Percentiles rank a stretch among this genome's conserved stretches.
Conservation (phyloP, 2,888 invertebrate genomes). For the Agonum fuliginosum region DNA sequence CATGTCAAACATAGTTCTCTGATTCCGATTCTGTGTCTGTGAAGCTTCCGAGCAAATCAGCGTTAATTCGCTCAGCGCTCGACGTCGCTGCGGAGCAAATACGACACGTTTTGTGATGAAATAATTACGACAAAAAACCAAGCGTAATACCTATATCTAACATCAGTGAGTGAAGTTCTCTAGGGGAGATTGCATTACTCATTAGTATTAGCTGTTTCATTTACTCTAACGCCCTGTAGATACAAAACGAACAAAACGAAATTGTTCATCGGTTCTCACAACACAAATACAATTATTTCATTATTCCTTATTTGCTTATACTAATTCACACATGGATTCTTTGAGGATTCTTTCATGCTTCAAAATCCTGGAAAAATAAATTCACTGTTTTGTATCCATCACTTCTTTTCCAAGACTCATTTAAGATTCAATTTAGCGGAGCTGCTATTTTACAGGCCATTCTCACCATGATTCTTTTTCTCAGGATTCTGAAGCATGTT, state of each 20-base stretch:
- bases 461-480: too few relatives aligned
- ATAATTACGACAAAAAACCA: slow-evolving; percentile 32
- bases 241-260: slow-evolving; percentile 6
- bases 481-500: too few relatives aligned
- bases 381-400: too few relatives aligned
- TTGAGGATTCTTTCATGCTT: too few relatives aligned
- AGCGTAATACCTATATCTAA: slow-evolving; percentile 17
- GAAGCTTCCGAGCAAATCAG: slow-evolving; percentile 29
- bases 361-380: too few relatives aligned
- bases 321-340: too few relatives aligned
- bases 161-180: background rate
- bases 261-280: background rate
- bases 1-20: slow-evolving; percentile 58
- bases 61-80: slow-evolving; percentile 50
- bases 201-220: background rate
- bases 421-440: too few relatives aligned
- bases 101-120: slow-evolving; percentile 49
- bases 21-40: slow-evolving; percentile 33
- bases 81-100: slow-evolving; percentile 30
- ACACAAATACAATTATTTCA: background rate
- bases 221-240: background rate
- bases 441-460: too few relatives aligned
- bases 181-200: background rate
- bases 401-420: too few relatives aligned
- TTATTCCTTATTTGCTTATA: background rate